Evolutionary conservation across 1,140 invertebrate species (phyloP), one percentile per base, ranked within the genome.

Genomic region (Sipha flava): DNA sequence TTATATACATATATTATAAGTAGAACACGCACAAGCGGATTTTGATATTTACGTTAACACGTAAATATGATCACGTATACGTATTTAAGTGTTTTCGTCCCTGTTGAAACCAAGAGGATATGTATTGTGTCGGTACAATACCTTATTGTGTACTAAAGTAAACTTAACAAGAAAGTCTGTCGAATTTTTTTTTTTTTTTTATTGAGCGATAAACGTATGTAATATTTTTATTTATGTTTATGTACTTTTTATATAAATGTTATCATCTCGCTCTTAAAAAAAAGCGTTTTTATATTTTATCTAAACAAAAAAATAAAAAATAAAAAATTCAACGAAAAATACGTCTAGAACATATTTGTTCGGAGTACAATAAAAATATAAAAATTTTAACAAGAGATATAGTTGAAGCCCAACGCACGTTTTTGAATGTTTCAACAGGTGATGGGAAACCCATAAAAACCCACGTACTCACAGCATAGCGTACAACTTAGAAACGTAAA

Each of bases 351-450:
- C 37, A 2, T 68, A 45, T 45, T 23, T 68, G 18, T 43, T 45
- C 45, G 21, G 34, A 34, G 29, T 40, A 23, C 43, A 43, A 45
- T 31, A 23, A 45, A 64, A n/a, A 64, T 10, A 21, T 37, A 64
- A 64, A 29, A 26, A 47, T 5, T 12, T 21, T 18, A 29, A 29
- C 7, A 29, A 66, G 12, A 45, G 40, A 29, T 14, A 54, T 16
- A 34, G n/a, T 75, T 54, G 52, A 37, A n/a, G 47, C 70, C n/a
- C 31, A 37, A 43, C 34, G 47, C 70, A 54, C 49, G 21, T 47
- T 54, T 23, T 23, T 37, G 4, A 54, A 54, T 14, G 70, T 75
- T 75, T 75, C 70, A 75, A 75, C 70, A 75, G 70, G 70, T 54
- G 47, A 14, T 37, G 47, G 26, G 54, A 73, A 75, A 52, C 6